Evolutionary conservation across 2,113 vertebrate species (phyloP).

Genomic region (Rhabdomys dilectus): DNA sequence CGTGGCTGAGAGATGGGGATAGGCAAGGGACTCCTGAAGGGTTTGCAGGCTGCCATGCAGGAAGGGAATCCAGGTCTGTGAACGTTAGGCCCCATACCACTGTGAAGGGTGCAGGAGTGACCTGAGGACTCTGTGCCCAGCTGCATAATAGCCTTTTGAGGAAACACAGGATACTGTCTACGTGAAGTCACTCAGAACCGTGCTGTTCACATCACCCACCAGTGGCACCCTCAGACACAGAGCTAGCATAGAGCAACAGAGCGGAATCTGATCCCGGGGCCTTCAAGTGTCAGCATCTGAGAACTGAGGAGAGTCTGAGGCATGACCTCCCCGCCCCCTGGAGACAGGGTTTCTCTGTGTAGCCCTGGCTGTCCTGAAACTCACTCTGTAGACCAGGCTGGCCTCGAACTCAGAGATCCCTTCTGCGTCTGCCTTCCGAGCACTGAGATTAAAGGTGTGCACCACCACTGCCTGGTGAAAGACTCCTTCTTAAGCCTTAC

Average conservation of each 20-base stretch:
- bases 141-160: fast-evolving
- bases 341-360: no score
- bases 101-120: not conserved
- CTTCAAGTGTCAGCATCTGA: not conserved
- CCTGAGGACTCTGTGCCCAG: not conserved
- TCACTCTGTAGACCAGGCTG: no score
- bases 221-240: not conserved
- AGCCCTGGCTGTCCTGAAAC: no score
- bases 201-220: not conserved
- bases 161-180: not conserved
- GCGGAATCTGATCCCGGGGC: not conserved
- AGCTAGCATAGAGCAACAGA: not conserved
- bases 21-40: not conserved
- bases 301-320: not conserved
- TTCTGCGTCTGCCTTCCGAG: no score
- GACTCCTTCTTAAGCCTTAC: no score
- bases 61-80: not conserved
- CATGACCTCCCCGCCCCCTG: no score
- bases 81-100: not conserved
- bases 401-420: no score
- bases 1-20: not conserved
- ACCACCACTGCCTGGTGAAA: no score
- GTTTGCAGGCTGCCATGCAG: fast-evolving
- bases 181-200: not conserved
- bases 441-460: no score